A percentile compares a stretch with the other conserved stretches of the same genome.
Conservation (phyloP, 2,113 vertebrate genomes). For the Corydoras maculifer region DNA sequence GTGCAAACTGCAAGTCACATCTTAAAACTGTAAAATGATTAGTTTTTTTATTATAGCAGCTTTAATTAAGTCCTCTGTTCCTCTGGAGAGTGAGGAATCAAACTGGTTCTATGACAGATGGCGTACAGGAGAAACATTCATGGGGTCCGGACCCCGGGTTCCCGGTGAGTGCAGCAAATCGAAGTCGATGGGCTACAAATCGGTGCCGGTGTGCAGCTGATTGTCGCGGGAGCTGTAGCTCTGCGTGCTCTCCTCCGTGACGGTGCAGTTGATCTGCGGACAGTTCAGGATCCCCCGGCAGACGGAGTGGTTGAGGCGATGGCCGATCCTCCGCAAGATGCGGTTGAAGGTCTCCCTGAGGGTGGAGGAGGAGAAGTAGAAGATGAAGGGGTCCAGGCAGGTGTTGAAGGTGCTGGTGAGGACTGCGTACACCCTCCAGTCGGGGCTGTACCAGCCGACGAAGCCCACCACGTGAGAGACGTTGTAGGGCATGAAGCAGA, state of each 20-base stretch:
- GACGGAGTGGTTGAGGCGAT: neutral
- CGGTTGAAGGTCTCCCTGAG: slow-evolving; percentile 51
- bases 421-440: slow-evolving; percentile 57
- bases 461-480: slow-evolving; percentile 67
- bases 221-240: slow-evolving; percentile 24
- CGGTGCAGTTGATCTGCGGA: slow-evolving; percentile 19
- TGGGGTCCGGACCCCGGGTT: neutral
- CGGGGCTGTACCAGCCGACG: slow-evolving; percentile 33
- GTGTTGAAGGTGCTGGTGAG: slow-evolving; percentile 66
- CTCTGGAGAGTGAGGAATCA: no score
- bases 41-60: no score
- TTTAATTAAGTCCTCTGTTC: no score
- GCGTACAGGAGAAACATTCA: no score
- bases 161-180: neutral
- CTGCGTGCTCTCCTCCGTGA: slow-evolving; percentile 28
- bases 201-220: neutral
- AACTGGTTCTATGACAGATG: no score
- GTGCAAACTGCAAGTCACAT: no score
- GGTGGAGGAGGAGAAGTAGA: slow-evolving; percentile 67
- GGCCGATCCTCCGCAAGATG: neutral
- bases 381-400: slow-evolving; percentile 67
- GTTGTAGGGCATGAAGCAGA: slow-evolving; percentile 69
- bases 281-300: slow-evolving; percentile 12
- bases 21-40: no score
- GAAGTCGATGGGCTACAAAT: neutral